Conservation (phyloP, 2,888 invertebrate species). For the Cynaeus angustus region DNA sequence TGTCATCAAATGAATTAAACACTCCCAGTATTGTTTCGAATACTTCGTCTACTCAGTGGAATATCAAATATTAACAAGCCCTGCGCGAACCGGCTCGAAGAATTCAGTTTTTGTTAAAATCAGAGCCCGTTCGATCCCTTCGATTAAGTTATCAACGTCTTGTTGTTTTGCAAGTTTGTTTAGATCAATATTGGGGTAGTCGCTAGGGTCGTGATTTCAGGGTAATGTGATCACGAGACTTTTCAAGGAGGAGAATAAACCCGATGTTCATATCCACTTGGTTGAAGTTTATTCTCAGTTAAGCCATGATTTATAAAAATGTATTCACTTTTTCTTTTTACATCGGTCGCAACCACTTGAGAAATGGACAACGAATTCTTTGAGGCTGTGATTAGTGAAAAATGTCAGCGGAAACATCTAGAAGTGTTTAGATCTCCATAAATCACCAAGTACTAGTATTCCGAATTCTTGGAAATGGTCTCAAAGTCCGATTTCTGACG, state of each 20-base stretch:
- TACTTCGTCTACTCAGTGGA: conserved; percentile 67
- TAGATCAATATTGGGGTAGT: conserved; percentile 62
- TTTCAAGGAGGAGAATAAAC: conserved; percentile 59
- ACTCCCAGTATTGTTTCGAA: conserved; percentile 72
- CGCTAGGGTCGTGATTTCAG: conserved; percentile 61
- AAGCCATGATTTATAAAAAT: neutral
- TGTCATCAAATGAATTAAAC: conserved; percentile 70
- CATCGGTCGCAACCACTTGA: conserved; percentile 54
- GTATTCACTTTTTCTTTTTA: conserved; percentile 3
- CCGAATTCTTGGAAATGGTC: conserved; percentile 53
- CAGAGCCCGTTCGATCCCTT: conserved; percentile 72
- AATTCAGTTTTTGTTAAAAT: conserved; percentile 71
- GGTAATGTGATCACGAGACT: conserved; percentile 59
- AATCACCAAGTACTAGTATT: conserved; percentile 56
- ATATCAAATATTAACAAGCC: conserved; percentile 73
- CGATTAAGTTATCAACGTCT: conserved; percentile 80
- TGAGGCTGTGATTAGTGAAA: conserved; percentile 36
- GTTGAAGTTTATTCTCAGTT: neutral
- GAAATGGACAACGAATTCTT: conserved; percentile 52
- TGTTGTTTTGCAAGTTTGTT: conserved; percentile 57
- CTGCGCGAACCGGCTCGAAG: too few relatives aligned
- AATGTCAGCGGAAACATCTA: conserved; percentile 57
- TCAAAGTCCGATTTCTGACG: conserved; percentile 63
- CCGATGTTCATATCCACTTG: conserved; percentile 50
- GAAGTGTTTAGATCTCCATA: conserved; percentile 58